phyloP scores from a whole-genome alignment of 2,113 vertebrate species.

The Solea senegalensis region DNA sequence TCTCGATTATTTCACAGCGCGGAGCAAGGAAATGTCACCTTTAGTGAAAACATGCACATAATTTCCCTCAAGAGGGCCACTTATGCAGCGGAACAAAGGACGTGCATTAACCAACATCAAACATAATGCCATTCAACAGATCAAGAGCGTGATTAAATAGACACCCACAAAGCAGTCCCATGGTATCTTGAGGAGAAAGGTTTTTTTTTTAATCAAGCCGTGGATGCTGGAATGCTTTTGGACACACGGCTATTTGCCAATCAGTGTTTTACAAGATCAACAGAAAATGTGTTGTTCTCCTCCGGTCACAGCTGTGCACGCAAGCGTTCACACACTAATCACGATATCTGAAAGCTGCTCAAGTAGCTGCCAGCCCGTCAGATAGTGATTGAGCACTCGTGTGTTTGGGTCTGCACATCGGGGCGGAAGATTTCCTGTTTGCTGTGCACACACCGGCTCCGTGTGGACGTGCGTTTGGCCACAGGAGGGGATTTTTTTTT shows the following conservation, averaged over 20 bases:
- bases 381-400: neutral
- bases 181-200: conserved; percentile 55
- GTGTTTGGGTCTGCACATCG: conserved; percentile 37
- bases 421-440: conserved; percentile 50
- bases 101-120: conserved; percentile 70
- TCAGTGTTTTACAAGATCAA: conserved; percentile 45
- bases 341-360: conserved; percentile 23
- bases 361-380: conserved; percentile 21
- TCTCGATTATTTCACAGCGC: conserved; percentile 33
- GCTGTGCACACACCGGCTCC: conserved; percentile 36
- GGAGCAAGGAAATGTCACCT: conserved; percentile 73
- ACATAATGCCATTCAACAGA: conserved; percentile 70
- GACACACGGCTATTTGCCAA: conserved; percentile 41
- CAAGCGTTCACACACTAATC: conserved; percentile 5
- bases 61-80: conserved; percentile 73
- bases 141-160: conserved; percentile 75
- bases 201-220: conserved; percentile 51
- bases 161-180: conserved; percentile 63
- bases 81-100: conserved; percentile 71
- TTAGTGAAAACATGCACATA: conserved; percentile 77
- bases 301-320: conserved; percentile 12
- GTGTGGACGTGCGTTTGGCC: conserved; percentile 5
- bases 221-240: conserved; percentile 60
- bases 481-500: conserved; percentile 40
- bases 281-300: conserved; percentile 1